phyloP scores from a whole-genome alignment of 2,113 vertebrate species.

The rat (Rattus norvegicus) region DNA sequence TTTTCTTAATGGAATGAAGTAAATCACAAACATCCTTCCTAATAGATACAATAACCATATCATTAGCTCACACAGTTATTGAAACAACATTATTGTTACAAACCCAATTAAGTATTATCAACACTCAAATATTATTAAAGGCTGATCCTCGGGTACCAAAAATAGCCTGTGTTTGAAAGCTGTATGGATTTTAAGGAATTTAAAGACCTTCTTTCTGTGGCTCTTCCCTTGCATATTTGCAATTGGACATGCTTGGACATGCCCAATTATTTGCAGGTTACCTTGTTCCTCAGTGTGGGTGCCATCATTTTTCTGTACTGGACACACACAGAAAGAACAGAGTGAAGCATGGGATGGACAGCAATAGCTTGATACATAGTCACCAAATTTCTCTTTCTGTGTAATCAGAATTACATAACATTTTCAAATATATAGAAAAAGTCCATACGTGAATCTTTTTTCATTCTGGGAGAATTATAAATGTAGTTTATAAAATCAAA shows the following conservation, averaged over 20 bases:
- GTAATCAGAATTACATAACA: neutral
- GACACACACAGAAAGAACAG: neutral
- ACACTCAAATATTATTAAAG: slow-evolving; percentile 26
- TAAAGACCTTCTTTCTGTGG: neutral
- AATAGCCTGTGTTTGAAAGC: neutral
- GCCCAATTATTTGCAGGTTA: neutral
- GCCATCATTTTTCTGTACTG: neutral
- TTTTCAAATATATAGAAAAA: slow-evolving; percentile 34
- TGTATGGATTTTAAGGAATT: neutral
- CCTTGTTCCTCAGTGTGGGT: neutral
- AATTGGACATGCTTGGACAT: neutral
- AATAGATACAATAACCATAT: neutral
- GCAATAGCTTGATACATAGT: neutral
- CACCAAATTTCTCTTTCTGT: neutral
- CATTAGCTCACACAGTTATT: slow-evolving; percentile 33
- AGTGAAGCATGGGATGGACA: neutral
- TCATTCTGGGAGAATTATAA: neutral
- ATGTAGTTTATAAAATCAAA: slow-evolving; percentile 12
- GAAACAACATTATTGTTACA: neutral
- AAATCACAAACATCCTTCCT: neutral
- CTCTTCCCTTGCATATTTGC: neutral
- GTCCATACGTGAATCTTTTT: neutral
- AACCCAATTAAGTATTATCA: neutral
- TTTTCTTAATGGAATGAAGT: neutral
- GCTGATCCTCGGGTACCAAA: neutral